Conservation (phyloP, 1,140 invertebrate species). For the Melitaea cinxia region DNA sequence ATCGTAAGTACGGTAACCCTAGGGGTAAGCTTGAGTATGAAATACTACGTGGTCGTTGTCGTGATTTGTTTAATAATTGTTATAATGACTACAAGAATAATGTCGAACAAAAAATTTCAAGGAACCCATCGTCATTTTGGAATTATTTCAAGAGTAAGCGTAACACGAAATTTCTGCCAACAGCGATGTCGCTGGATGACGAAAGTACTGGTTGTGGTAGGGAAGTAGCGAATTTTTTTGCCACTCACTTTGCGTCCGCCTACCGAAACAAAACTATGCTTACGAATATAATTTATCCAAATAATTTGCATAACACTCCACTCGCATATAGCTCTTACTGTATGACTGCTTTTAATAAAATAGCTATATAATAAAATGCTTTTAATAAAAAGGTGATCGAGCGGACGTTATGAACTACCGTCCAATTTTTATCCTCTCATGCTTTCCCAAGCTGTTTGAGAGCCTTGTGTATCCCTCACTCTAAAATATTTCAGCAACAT, state of each 20-base stretch:
- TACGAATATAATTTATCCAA: not conserved
- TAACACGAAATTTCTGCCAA: not conserved
- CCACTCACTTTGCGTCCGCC: too few relatives aligned
- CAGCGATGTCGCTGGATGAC: too few relatives aligned
- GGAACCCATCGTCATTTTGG: not conserved
- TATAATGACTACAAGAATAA: not conserved
- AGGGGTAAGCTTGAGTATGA: not conserved
- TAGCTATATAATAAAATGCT: not conserved
- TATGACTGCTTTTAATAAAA: not conserved
- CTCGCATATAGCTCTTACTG: too few relatives aligned
- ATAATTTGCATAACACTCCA: not conserved
- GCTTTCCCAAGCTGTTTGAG: conserved; percentile 22
- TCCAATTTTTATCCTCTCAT: conserved; percentile 19
- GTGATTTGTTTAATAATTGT: not conserved
- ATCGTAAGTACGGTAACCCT: not conserved
- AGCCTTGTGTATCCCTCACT: conserved; percentile 6
- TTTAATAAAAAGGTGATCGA: conserved; percentile 16
- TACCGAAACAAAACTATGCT: not conserved
- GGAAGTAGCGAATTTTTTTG: too few relatives aligned
- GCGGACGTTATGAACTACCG: conserved; percentile 17
- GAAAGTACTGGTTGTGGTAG: too few relatives aligned
- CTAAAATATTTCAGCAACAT: conserved; percentile 5
- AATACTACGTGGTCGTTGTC: too few relatives aligned
- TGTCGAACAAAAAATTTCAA: not conserved
- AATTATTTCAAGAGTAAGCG: not conserved